Base-by-base conservation (phyloP, 2,113 vertebrate genomes). In the Pterocles burchelli region DNA sequence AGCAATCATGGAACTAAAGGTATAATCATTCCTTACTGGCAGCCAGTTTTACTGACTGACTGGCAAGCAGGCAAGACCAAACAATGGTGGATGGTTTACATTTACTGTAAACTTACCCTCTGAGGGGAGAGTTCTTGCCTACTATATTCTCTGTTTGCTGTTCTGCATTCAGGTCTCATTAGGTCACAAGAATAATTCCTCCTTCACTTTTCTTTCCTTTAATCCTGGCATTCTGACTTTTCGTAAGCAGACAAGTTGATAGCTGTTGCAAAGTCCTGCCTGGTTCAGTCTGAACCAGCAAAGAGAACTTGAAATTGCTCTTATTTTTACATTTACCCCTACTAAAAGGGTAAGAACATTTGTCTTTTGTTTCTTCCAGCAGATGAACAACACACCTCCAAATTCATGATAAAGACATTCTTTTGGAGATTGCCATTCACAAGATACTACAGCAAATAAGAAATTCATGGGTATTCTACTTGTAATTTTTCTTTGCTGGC, bases 21-120 rank as follows among this genome's bases (percentile, higher is more conserved):
- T 97, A 90, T 96, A 97, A 98, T 97, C 96, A 97, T 94, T 97
- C 81, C 86, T 96, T 52, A 83, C 71, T 83, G 85, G 67, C 81
- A 97, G 92, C 41, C 89, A 36, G 80, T 45, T 94, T 93, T 57
- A 67, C 51, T 74, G 90, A 67, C 78, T 95, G 88, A 71, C 59
- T 92, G 94, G 93, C 95, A 89, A 81, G 89, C 73, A 86, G 76
- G 86, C 72, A 95, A 85, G 84, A 68, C 71, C 90, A 93, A 93
- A 90, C 92, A 91, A 55, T 33, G 49, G 51, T 74, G 85, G 91
- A 96, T 94, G 95, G 66, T 90, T 96, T 93, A 70, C 93, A 89
- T 94, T 94, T 90, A 87, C 36, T 62, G 55, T 57, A 86, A 88
- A 74, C 73, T 92, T 65, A 71, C n/a, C 65, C 85, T 90, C 85